phyloP scores from a whole-genome alignment of 2,888 invertebrate genomes.

The Hetaerina titia region DNA sequence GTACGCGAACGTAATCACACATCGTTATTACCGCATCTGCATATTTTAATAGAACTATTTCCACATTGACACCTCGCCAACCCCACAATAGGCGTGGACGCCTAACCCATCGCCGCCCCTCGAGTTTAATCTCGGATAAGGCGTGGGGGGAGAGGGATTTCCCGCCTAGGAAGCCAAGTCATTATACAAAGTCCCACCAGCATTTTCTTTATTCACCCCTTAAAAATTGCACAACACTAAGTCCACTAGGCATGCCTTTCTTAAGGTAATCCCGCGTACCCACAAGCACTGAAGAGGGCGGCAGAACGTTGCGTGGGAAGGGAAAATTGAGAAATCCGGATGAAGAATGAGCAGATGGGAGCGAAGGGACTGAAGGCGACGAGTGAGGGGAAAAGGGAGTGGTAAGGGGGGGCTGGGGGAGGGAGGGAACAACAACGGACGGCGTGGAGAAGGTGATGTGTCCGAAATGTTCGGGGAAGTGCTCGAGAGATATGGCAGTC shows the following conservation, averaged over 20 bases:
- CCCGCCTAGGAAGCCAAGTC: not conserved
- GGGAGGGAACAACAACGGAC: no score
- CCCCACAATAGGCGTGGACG: not conserved
- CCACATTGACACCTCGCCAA: not conserved
- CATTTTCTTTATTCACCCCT: not conserved
- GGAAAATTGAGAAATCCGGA: not conserved
- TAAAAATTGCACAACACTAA: not conserved
- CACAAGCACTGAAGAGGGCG: not conserved
- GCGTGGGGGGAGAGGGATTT: not conserved
- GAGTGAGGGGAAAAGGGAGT: no score
- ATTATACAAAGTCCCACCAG: not conserved
- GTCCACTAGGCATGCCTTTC: not conserved
- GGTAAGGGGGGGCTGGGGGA: no score
- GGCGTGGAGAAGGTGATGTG: no score
- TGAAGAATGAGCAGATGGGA: not conserved
- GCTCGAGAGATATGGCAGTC: no score
- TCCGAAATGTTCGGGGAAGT: no score
- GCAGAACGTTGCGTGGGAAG: not conserved
- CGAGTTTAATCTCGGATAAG: not conserved
- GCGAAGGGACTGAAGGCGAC: no score
- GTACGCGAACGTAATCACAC: not conserved
- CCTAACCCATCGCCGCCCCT: not conserved
- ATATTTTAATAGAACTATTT: conserved; percentile 47
- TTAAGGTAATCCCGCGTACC: not conserved
- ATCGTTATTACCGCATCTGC: not conserved